Percentiles rank a stretch among this genome's conserved stretches.
Evolutionary conservation across 2,113 vertebrate genomes (phyloP).

Genomic region (Orientallactaga bullata): DNA sequence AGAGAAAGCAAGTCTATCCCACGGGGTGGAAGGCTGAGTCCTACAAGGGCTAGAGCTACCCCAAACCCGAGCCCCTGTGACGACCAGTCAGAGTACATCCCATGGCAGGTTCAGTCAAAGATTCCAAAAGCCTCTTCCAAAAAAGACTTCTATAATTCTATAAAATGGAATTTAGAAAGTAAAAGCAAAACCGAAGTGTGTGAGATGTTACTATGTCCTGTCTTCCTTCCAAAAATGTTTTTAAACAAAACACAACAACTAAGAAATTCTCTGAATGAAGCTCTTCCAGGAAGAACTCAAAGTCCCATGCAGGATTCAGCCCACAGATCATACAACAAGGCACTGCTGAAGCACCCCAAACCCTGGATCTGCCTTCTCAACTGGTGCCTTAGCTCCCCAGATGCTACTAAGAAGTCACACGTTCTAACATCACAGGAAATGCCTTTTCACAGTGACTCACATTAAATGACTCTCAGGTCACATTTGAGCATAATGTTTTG

Average conservation of each 20-base stretch:
- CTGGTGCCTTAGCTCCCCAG: too few relatives aligned
- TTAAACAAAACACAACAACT: background rate
- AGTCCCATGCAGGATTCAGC: background rate
- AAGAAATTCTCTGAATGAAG: conserved; percentile 1
- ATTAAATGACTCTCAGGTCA: background rate
- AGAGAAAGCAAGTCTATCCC: background rate
- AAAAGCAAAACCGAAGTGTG: conserved; percentile 26
- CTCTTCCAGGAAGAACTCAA: background rate
- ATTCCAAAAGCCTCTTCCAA: background rate
- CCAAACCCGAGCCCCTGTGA: background rate
- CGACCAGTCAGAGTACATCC: background rate
- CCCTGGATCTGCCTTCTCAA: background rate
- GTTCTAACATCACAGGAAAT: background rate
- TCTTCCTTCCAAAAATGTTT: background rate
- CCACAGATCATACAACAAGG: background rate
- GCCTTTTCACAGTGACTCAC: background rate
- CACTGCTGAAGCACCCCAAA: background rate
- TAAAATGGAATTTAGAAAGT: conserved; percentile 12
- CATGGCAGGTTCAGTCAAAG: background rate
- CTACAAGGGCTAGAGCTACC: background rate
- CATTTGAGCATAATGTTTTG: background rate
- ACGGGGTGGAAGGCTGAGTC: background rate
- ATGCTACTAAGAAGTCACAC: background rate
- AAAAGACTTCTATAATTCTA: background rate
- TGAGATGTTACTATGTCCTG: background rate